phyloP scores from a whole-genome alignment of 1,140 invertebrate species.

The Propsilocerus akamusi region DNA sequence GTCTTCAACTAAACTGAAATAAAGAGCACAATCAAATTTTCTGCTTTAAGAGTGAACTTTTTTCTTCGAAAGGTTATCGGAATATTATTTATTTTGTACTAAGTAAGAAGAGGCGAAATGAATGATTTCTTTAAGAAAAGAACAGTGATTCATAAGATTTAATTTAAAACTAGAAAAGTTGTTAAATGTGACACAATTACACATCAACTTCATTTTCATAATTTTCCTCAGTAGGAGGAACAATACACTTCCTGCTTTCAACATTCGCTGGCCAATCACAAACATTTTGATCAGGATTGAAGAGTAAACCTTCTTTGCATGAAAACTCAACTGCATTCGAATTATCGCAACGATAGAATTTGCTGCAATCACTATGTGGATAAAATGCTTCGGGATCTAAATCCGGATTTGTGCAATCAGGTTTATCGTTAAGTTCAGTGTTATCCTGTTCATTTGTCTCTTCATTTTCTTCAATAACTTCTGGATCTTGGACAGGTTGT shows the following conservation, averaged over 20 bases:
- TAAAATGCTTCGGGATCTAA: conserved; percentile 36
- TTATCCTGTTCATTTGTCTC: conserved; percentile 12
- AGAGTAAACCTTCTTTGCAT: conserved; percentile 53
- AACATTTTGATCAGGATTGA: conserved; percentile 41
- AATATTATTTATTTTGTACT: too few species aligned
- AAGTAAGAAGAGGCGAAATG: too few species aligned
- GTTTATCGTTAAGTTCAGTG: conserved; percentile 24
- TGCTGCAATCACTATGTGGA: not conserved
- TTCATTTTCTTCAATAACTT: conserved; percentile 12
- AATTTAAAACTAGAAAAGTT: too few species aligned
- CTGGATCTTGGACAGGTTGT: conserved; percentile 9
- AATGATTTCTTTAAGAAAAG: too few species aligned
- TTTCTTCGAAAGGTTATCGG: too few species aligned
- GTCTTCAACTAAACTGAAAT: too few species aligned
- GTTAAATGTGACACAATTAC: too few species aligned
- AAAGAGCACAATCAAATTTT: too few species aligned
- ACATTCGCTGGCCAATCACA: conserved; percentile 65
- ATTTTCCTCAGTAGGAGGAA: too few species aligned
- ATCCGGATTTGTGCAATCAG: conserved; percentile 35
- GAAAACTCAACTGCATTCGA: conserved; percentile 48
- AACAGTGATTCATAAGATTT: too few species aligned
- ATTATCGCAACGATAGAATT: conserved; percentile 49
- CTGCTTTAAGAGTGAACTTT: too few species aligned
- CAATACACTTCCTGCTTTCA: conserved; percentile 37
- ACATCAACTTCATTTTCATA: too few species aligned